Evolutionary conservation across 2,888 invertebrate genomes (phyloP).

Genomic region (Epirrita christyi): DNA sequence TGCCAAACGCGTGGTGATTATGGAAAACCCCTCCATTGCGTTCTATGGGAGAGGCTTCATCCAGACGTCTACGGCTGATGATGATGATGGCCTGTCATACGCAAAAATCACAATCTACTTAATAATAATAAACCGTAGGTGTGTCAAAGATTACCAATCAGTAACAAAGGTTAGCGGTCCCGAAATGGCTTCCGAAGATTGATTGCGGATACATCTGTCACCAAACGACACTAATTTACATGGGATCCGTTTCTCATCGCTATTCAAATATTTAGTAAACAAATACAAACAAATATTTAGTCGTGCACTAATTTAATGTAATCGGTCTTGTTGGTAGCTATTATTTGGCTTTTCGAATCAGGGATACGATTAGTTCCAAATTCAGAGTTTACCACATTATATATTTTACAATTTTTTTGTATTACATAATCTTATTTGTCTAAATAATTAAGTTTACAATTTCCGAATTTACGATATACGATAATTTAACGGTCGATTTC

Average conservation of each 20-base stretch:
- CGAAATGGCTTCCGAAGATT: constrained; percentile 39
- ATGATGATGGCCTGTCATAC: too few relatives aligned
- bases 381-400: too few relatives aligned
- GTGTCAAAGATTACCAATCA: not conserved
- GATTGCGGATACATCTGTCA: constrained; percentile 49
- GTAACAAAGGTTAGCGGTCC: not conserved
- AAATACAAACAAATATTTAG: not conserved
- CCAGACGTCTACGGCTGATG: too few relatives aligned
- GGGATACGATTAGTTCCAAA: too few relatives aligned
- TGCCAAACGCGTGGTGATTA: too few relatives aligned
- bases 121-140: not conserved
- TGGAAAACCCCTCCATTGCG: too few relatives aligned
- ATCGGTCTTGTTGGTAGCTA: not conserved
- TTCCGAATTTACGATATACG: too few relatives aligned
- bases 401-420: too few relatives aligned
- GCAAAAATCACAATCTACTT: not conserved
- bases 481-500: not conserved
- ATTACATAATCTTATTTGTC: too few relatives aligned
- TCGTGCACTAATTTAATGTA: not conserved
- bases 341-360: too few relatives aligned
- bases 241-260: constrained; percentile 11
- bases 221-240: constrained; percentile 35
- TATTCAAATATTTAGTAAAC: constrained; percentile 2
- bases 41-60: too few relatives aligned
- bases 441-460: too few relatives aligned